phyloP scores from a whole-genome alignment of 2,113 vertebrate genomes.

The Setophaga coronata region DNA sequence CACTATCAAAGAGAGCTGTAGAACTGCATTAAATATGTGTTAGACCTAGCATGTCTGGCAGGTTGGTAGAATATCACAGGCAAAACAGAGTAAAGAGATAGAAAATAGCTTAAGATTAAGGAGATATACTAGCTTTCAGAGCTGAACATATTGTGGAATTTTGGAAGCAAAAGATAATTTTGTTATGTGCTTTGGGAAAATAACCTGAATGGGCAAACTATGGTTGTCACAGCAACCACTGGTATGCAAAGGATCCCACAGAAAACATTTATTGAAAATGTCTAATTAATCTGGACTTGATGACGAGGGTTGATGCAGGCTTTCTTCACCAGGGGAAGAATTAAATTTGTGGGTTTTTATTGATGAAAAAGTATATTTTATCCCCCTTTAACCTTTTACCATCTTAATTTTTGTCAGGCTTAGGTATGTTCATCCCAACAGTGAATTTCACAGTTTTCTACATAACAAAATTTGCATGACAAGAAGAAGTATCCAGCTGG shows the following conservation, averaged over 20 bases:
- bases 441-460: neutral
- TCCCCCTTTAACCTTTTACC: neutral
- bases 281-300: slow-evolving; percentile 15
- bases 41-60: neutral
- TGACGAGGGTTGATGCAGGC: neutral
- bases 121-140: neutral
- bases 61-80: neutral
- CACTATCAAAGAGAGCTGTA: neutral
- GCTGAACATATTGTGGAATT: neutral
- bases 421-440: neutral
- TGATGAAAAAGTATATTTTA: neutral
- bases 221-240: neutral
- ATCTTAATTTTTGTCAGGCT: neutral
- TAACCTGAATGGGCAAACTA: neutral
- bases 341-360: neutral
- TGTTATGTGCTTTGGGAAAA: neutral
- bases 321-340: neutral
- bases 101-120: neutral
- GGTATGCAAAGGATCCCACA: neutral
- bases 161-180: neutral
- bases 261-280: slow-evolving; percentile 15
- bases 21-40: neutral
- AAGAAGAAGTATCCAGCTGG: neutral
- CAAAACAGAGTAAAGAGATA: neutral
- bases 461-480: neutral